Evolutionary conservation across 2,888 invertebrate genomes (phyloP), one percentile per base, ranked within the genome.

Genomic region (Silvanus unidentatus): DNA sequence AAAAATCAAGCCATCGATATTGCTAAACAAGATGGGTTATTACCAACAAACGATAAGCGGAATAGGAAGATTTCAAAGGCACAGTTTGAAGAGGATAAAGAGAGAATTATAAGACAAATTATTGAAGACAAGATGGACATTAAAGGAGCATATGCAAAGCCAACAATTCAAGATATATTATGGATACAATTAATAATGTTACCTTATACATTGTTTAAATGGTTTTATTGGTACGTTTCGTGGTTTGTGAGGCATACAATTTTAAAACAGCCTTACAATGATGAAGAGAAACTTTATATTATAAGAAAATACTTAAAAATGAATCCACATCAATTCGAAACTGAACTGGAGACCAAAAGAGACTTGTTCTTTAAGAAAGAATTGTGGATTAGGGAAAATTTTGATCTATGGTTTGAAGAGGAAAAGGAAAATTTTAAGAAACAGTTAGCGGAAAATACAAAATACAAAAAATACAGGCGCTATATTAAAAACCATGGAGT

Each of bases 51-150:
- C 47, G 78, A 76, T 56, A 73, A 71, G 49, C 4, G n/a, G 12
- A n/a, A n/a, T n/a, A 32, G 32, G n/a, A 12, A 12, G n/a, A 12
- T 32, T 4, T n/a, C 11, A 32, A 77, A 75, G 58, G 72, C 71
- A 41, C 76, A 11, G 10, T 8, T 12, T 3, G 32, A 32, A 79
- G 62, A 57, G 74, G 54, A 50, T 16, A 60, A 57, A 45, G 93
- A 95, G 63, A 76, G 76, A 46, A 78, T 91, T 30, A 84, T 95
- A 43, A 78, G 84, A 50, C 78, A 82, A 65, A 84, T 96, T 2
- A 86, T 96, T 45, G 90, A 88, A 70, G 86, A 93, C 55, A 94
- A 93, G 64, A 89, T 95, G 86, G 93, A 94, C 63, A 93, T 95
- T 38, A 84, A 91, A 65, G 95, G 95, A 12, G 91, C 90, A 1